phyloP scores from a whole-genome alignment of 2,888 invertebrate species.

The Panopea generosa region DNA sequence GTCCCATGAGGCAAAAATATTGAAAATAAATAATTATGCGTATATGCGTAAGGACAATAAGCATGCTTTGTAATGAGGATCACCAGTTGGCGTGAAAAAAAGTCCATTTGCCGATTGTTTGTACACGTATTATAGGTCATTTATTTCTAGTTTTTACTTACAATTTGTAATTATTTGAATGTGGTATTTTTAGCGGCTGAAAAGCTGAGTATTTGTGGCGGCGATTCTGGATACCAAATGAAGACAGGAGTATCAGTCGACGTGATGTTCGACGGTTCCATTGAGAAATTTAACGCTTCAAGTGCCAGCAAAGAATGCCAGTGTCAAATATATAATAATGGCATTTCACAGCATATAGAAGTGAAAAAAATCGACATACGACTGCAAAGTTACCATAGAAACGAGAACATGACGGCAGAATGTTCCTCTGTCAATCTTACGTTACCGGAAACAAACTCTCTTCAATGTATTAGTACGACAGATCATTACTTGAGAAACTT shows the following conservation, averaged over 20 bases:
- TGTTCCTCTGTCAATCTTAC: neutral
- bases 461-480: neutral
- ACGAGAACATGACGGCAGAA: conserved; percentile 2
- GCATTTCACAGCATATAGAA: neutral
- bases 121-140: no score
- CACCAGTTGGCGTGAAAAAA: no score
- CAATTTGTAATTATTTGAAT: no score
- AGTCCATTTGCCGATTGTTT: no score
- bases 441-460: neutral
- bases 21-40: no score
- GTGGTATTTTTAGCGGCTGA: neutral
- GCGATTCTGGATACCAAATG: neutral
- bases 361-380: neutral
- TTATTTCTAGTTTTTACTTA: no score
- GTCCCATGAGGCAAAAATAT: no score
- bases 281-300: conserved; percentile 1
- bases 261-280: neutral
- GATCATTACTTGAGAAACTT: neutral
- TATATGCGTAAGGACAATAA: no score
- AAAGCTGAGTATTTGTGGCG: neutral
- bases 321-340: neutral
- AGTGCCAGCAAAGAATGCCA: neutral
- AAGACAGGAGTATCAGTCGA: neutral
- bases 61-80: no score
- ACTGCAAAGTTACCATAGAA: neutral